Percentiles rank a stretch among this genome's conserved stretches.
Evolutionary conservation across 2,113 vertebrate species (phyloP).

Genomic region (Plecotus auritus): DNA sequence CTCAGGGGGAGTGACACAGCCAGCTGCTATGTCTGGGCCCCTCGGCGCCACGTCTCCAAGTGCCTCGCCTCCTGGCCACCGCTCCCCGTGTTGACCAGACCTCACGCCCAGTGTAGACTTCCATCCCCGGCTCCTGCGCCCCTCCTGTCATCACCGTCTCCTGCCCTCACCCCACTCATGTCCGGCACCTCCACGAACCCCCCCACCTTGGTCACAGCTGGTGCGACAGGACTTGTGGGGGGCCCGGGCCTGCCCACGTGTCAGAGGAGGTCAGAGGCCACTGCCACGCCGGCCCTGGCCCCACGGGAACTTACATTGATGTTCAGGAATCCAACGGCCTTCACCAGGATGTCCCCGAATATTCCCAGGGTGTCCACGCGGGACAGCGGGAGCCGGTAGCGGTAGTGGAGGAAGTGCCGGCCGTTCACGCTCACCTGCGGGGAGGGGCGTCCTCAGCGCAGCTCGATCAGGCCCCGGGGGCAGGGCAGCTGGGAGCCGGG

Average conservation of each 20-base stretch:
- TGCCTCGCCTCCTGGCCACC: neutral
- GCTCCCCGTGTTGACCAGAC: no score
- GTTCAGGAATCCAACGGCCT: conserved; percentile 70
- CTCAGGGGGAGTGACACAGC: neutral
- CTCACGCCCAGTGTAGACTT: neutral
- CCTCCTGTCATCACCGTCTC: neutral
- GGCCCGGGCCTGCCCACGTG: neutral
- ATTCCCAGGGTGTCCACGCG: conserved; percentile 73
- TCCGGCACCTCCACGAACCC: neutral
- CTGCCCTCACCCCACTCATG: neutral
- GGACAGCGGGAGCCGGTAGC: conserved; percentile 64
- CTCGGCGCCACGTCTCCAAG: no score
- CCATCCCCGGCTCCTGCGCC: neutral
- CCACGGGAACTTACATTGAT: conserved; percentile 42
- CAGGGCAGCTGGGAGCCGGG: neutral
- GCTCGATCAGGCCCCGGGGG: fast-evolving
- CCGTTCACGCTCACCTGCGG: conserved; percentile 75
- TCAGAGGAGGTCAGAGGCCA: neutral
- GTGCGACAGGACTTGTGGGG: neutral
- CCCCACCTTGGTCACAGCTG: neutral
- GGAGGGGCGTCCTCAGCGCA: neutral
- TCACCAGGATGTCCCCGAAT: conserved; percentile 67
- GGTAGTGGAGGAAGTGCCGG: conserved; percentile 66
- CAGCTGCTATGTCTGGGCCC: neutral
- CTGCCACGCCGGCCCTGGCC: neutral